Base-by-base conservation (phyloP, 2,888 invertebrate species). In the Aquatica leii region DNA sequence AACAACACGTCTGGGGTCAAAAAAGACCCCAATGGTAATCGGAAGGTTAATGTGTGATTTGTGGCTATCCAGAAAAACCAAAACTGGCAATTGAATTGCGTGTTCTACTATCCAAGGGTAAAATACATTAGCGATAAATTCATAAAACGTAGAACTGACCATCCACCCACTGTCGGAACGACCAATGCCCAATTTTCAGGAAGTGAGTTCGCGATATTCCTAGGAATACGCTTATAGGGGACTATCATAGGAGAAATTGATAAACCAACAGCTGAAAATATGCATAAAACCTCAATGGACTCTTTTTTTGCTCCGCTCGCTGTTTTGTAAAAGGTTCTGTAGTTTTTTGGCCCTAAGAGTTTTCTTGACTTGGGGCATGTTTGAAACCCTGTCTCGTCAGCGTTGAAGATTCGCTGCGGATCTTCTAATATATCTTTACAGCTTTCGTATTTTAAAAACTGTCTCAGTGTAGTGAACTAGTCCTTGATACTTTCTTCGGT, bases 181-280 rank as follows among this genome's bases (percentile, higher is more conserved):
- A n/a, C n/a, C n/a, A n/a, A 71, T 66, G 37, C 60, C 67, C 69
- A 72, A n/a, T 54, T 61, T 18, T 64, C 60, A 21, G 71, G 71
- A 48, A 69, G 58, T 12, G 64, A 49, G 11, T 56, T 21, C 15
- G 62, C 56, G 11, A 70, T 35, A 21, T 68, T 65, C 48, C 51
- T 56, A 40, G 70, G 68, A 46, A 70, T 51, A 14, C 71, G 49
- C 60, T 71, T 65, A 41, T 67, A 68, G 8, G 72, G 69, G 59
- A 70, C 66, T 43, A 70, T 54, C 65, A 70, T 69, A 21, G 71
- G 68, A 31, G 71, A 69, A 11, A 40, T 11, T 24, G 24, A 1
- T 9, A 11, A n/a, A 8, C 62, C 62, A n/a, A 5, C 2, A 20
- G 56, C 62, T n/a, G 40, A 48, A 35, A 40, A 62, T 12, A 18